Conservation (phyloP, 2,888 invertebrate species). For the Spialia ferax region DNA sequence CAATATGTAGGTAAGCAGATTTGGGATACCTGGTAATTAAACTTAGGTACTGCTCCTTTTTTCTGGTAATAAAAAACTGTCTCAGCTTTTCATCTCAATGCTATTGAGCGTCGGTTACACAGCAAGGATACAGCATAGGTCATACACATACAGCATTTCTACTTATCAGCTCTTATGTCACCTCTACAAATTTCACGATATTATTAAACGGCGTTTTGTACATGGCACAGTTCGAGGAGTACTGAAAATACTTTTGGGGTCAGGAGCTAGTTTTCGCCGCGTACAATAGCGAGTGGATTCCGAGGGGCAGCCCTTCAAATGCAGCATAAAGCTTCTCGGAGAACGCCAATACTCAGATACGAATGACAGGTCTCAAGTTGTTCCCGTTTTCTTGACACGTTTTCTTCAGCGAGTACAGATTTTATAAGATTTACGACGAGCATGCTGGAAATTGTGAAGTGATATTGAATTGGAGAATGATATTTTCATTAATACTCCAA, state of each 20-base stretch:
- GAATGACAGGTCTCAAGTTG: conserved; percentile 16
- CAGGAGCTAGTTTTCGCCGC: conserved; percentile 12
- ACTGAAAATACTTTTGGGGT: conserved; percentile 2
- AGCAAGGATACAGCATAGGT: too few relatives aligned
- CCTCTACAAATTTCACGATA: neutral
- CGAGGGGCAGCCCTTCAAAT: conserved; percentile 16
- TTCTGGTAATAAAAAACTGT: too few relatives aligned
- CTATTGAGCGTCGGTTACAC: too few relatives aligned
- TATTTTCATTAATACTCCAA: neutral
- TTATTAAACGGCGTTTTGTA: neutral
- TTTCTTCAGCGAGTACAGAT: conserved; percentile 52
- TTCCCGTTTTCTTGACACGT: conserved; percentile 60
- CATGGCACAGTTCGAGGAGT: conserved; percentile 4
- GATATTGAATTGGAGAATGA: neutral
- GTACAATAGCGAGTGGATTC: conserved; percentile 3
- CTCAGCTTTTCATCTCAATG: too few relatives aligned
- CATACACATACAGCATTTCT: too few relatives aligned
- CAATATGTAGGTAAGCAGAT: too few relatives aligned
- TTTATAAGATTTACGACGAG: neutral
- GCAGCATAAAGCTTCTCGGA: conserved; percentile 13
- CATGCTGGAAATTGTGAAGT: neutral
- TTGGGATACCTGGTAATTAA: too few relatives aligned
- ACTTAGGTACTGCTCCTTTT: too few relatives aligned
- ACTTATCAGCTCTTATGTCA: too few relatives aligned
- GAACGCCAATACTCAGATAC: conserved; percentile 11